phyloP scores from a whole-genome alignment of 2,113 vertebrate species.

The Forbesichthys papilliferus region DNA sequence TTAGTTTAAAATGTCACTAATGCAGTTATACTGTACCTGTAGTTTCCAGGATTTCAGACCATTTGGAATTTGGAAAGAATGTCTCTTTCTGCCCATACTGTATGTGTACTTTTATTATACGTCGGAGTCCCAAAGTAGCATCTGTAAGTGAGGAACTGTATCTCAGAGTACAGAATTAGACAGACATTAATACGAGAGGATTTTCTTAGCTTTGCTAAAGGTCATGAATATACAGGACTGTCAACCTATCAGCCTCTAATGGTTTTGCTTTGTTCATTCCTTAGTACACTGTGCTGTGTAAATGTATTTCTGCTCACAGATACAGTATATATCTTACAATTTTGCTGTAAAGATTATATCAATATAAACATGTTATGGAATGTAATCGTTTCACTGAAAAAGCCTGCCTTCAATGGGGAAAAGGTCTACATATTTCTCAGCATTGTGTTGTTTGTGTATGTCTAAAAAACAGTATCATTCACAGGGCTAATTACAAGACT shows the following conservation, averaged over 20 bases:
- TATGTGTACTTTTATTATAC: constrained; percentile 8
- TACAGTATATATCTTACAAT: not conserved
- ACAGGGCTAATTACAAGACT: constrained; percentile 15
- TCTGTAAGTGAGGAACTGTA: constrained; percentile 1
- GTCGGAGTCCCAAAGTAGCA: constrained; percentile 18
- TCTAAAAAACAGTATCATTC: not conserved
- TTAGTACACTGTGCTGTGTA: not conserved
- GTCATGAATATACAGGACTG: not conserved
- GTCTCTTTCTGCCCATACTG: not conserved
- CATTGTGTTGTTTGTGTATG: not conserved
- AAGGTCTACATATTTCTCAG: not conserved
- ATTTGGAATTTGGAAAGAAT: too few species aligned
- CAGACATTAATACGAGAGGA: not conserved
- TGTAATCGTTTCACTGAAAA: not conserved
- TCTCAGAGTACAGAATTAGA: not conserved
- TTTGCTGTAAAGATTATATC: not conserved
- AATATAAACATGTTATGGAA: not conserved
- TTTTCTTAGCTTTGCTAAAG: not conserved
- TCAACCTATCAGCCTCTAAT: not conserved
- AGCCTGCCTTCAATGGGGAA: not conserved
- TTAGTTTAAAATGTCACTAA: not conserved
- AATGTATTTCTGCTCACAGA: not conserved
- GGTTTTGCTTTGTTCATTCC: not conserved
- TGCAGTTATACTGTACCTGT: not conserved
- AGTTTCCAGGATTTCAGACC: too few species aligned